A percentile compares a stretch with the other conserved stretches of the same genome.
phyloP scores from a whole-genome alignment of 2,888 invertebrate species.

The Trisateles emortualis region DNA sequence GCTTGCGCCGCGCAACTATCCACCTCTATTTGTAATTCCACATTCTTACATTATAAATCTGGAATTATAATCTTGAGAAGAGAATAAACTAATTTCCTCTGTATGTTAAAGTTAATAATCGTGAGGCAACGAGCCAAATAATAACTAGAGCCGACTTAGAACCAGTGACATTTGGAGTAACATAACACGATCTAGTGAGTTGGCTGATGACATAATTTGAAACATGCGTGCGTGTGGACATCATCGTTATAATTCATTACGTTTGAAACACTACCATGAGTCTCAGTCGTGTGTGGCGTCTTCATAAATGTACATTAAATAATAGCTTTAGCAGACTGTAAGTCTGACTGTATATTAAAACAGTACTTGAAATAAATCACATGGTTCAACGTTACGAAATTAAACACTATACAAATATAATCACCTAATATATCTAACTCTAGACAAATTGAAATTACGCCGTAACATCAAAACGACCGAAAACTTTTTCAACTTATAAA shows the following conservation, averaged over 20 bases:
- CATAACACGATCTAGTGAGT: conserved; percentile 69
- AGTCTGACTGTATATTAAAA: conserved; percentile 13
- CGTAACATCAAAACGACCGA: conserved; percentile 6
- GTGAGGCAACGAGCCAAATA: conserved; percentile 78
- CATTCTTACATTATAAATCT: conserved; percentile 37
- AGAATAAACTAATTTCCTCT: conserved; percentile 53
- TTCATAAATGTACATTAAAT: conserved; percentile 43
- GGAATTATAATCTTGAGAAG: conserved; percentile 45
- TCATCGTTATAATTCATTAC: conserved; percentile 68
- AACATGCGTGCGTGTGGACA: conserved; percentile 65
- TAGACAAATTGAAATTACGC: conserved; percentile 7
- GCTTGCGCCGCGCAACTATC: conserved; percentile 46
- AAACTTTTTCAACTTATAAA: conserved; percentile 9
- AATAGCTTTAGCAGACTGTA: conserved; percentile 28
- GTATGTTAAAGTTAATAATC: conserved; percentile 67
- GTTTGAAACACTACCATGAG: conserved; percentile 56
- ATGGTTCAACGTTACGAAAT: not conserved
- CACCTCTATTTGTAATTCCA: conserved; percentile 43
- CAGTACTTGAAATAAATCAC: conserved; percentile 4
- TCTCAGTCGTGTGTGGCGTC: conserved; percentile 35
- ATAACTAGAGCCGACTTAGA: conserved; percentile 67
- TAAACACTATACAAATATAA: not conserved
- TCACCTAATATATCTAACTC: not conserved
- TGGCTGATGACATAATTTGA: conserved; percentile 78
- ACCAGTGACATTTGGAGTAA: conserved; percentile 72